phyloP scores from a whole-genome alignment of 2,113 vertebrate species.

The Sisor rabdophorus region DNA sequence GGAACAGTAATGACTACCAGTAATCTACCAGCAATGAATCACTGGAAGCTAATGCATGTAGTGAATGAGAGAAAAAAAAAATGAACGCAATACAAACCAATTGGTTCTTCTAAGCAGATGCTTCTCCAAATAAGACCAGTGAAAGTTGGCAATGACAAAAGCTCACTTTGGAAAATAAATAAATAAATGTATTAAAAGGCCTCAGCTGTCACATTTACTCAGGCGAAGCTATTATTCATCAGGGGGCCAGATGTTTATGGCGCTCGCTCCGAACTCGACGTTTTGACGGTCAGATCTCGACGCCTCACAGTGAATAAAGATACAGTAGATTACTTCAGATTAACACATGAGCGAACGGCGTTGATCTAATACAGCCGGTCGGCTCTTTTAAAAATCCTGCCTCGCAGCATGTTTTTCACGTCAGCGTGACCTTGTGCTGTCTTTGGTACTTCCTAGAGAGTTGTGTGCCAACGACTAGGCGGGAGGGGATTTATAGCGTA shows the following conservation, averaged over 20 bases:
- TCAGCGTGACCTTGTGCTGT: constrained; percentile 35
- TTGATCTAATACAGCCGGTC: constrained; percentile 16
- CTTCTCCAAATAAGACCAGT: not conserved
- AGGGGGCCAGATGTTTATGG: constrained; percentile 22
- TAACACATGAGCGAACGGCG: constrained; percentile 25
- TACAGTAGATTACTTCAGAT: constrained; percentile 21
- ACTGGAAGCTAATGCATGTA: not conserved
- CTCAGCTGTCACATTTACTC: constrained; percentile 31
- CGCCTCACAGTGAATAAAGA: constrained; percentile 17
- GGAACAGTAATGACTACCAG: not conserved
- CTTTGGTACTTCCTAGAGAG: constrained; percentile 16
- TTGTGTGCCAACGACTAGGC: constrained; percentile 1
- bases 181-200: constrained; percentile 21
- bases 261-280: not conserved
- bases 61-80: not conserved
- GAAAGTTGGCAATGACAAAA: constrained; percentile 11
- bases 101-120: not conserved
- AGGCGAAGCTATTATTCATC: constrained; percentile 42
- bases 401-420: constrained; percentile 33
- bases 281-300: not conserved
- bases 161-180: not conserved
- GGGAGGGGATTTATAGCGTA: not conserved
- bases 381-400: constrained; percentile 23
- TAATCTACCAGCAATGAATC: not conserved
- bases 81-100: not conserved